Base-by-base conservation (phyloP, 2,888 invertebrate genomes). In the Noctua fimbriata region DNA sequence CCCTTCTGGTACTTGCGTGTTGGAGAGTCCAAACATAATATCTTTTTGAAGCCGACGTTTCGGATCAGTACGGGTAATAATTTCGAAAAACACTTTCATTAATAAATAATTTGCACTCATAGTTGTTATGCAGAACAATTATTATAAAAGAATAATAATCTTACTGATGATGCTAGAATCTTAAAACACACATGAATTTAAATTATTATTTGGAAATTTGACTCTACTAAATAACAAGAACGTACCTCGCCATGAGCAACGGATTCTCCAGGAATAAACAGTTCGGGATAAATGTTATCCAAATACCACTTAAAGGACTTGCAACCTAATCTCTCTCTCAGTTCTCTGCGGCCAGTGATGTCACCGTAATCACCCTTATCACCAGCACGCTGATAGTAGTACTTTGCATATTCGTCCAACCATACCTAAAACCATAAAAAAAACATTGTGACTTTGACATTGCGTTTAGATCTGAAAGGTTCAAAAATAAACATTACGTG, bases 251-350 rank as follows among this genome's bases (percentile, higher is more conserved):
- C 99, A 89, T 98, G 98, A 76, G 99, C 99, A 7, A 99, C 98
- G 3, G 99, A 99, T 92, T 99, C 99, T 82, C 99, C 99, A 49
- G 99, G 99, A 92, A 99, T 99, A 94, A 99, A 99, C 79, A 99
- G 97, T 96, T 99, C 99, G 4, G 99, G 99, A 96, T 99, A 99
- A 90, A 99, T 98, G 94, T 98, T 99, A 95, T 99, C 99, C 95
- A 99, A 97, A 96, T 99, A 99, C 99, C 99, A 99, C 95, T 99
- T 98, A 97, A 99, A 99, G 79, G 98, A 98, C 97, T 99, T 99
- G 97, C 99, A 99, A 73, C 98, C 97, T 76, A 99, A 97, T 81
- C 98, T 98, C 88, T 98, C 97, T 92, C 99, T 97, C 87, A 99
- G 97, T 73, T 97, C 97, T 93, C 97, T 98, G 81, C 99, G 97